These are phyloP conservation scores for Polypedilum pembai DNA, from an alignment of 1,140 invertebrate species.

Conservation along the genomic window DNA sequence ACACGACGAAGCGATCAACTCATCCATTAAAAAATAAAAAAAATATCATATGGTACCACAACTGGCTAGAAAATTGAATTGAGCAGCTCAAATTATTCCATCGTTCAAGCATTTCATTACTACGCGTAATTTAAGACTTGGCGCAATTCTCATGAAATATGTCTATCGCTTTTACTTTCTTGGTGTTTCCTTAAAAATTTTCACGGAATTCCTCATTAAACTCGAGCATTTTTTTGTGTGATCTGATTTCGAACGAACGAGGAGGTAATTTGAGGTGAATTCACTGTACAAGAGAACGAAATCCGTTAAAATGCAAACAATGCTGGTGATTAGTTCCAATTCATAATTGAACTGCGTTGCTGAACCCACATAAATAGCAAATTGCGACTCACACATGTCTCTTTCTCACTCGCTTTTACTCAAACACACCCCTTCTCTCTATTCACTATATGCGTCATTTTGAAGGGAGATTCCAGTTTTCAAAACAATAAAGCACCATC, in stretches of 20 bases:
- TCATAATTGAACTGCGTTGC: not conserved
- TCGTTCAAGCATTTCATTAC: not conserved
- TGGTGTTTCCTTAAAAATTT: constrained; percentile 10
- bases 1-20: not conserved
- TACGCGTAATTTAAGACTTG: not conserved
- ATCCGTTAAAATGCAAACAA: constrained; percentile 18
- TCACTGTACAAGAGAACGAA: not conserved
- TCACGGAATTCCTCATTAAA: not conserved
- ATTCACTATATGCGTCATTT: not conserved
- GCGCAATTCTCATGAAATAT: constrained; percentile 12
- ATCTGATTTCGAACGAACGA: not conserved
- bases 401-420: not conserved
- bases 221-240: not conserved
- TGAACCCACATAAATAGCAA: constrained; percentile 17
- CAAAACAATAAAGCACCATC: constrained; percentile 17
- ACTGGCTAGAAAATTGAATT: not conserved
- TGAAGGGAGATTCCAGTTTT: not conserved
- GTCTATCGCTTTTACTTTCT: not conserved
- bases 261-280: constrained; percentile 9
- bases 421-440: not conserved
- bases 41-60: not conserved
- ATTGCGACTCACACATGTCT: constrained; percentile 4
- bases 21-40: not conserved
- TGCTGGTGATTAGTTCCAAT: constrained; percentile 16
- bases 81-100: not conserved